A percentile compares a stretch with the other conserved stretches of the same genome.
These are phyloP conservation scores for Poecilobothrus nobilitatus DNA, from an alignment of 2,888 invertebrate species.

Conservation along the genomic window DNA sequence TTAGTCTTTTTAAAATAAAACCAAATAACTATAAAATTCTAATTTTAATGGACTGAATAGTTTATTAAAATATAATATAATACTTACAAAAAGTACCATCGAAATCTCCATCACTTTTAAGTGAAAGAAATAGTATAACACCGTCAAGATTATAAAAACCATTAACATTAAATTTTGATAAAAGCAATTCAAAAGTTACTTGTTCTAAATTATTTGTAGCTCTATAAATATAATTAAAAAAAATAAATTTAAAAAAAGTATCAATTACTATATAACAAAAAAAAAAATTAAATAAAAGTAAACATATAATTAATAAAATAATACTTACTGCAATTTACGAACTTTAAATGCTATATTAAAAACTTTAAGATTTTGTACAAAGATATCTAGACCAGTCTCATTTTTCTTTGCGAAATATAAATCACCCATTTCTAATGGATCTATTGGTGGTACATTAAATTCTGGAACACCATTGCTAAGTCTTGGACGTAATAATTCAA, in stretches of 20 bases:
- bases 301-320: not conserved
- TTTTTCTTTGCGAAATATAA: constrained; percentile 57
- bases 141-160: constrained; percentile 60
- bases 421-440: constrained; percentile 61
- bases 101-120: constrained; percentile 61
- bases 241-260: not conserved
- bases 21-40: too few relatives aligned
- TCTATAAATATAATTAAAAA: constrained; percentile 13
- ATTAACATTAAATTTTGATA: constrained; percentile 54
- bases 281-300: too few relatives aligned
- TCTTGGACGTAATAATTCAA: constrained; percentile 53
- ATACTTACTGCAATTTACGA: constrained; percentile 42
- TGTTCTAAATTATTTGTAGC: constrained; percentile 36
- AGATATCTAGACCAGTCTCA: constrained; percentile 32
- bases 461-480: constrained; percentile 58
- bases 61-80: too few relatives aligned
- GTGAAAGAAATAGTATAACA: constrained; percentile 60
- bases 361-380: constrained; percentile 52
- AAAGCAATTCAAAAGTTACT: constrained; percentile 50
- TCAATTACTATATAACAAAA: too few relatives aligned
- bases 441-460: constrained; percentile 58
- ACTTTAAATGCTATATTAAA: constrained; percentile 55
- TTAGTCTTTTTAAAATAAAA: too few relatives aligned
- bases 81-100: constrained; percentile 62
- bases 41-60: too few relatives aligned